Evolutionary conservation across 2,888 invertebrate species (phyloP), one percentile per base, ranked within the genome.

Genomic region (Quadroppia sp.): DNA sequence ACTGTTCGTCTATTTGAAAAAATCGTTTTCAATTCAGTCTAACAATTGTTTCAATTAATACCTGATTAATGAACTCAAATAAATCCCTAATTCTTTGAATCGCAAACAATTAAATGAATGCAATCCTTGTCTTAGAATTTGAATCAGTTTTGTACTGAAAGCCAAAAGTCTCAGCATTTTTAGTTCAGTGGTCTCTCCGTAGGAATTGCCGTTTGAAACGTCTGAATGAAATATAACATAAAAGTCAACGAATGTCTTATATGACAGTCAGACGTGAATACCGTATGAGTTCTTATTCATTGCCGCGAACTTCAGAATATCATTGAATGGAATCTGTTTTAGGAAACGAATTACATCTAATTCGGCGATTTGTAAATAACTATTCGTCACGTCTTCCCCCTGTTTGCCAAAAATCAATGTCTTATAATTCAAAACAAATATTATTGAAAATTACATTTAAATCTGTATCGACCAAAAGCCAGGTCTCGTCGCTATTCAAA

Each of bases 331-430:
- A 23, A 76, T 40, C 42, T 75, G 76, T 40, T 45, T 42, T n/a
- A 76, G 25, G 50, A 72, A 74, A 45, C 69, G 59, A n/a, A 76
- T 76, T 28, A 76, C 45, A 67, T 76, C 76, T 17, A 64, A 48
- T 72, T 76, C 76, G 11, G 74, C 72, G 25, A 76, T 50, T 42
- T 75, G 28, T 1, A 42, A 3, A n/a, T 20, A 36, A 53, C 72
- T 72, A 9, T 61, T 76, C 23, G 76, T 75, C 32, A 77, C 71
- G 36, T 77, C 77, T 73, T 76, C 77, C 64, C 77, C 77, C 25
- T 77, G 74, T 71, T 61, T 73, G 73, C 25, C 71, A 59, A 6
- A 77, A 36, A 61, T 75, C 6, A 75, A 30, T 77, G 74, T 28
- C 75, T 64, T 7, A 15, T 59, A 20, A 15, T n/a, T 23, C 25